A percentile compares a stretch with the other conserved stretches of the same genome.
Conservation (phyloP, 2,888 invertebrate genomes). For the Drosophila robusta region DNA sequence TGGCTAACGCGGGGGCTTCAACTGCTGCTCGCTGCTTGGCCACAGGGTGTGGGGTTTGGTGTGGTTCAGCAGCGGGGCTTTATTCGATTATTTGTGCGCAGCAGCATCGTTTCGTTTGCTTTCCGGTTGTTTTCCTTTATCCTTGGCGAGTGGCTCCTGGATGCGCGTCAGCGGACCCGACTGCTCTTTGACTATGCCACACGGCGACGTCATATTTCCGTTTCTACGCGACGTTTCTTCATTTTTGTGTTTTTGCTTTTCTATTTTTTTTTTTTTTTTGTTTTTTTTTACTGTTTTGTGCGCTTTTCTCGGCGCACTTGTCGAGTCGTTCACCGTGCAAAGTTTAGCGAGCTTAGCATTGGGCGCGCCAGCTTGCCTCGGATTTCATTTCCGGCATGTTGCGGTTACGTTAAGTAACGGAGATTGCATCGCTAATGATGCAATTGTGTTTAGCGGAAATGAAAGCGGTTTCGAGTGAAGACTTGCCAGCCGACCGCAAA, state of each 20-base stretch:
- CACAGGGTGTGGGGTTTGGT: slow-evolving; percentile 11
- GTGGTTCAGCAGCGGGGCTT: slow-evolving; percentile 38
- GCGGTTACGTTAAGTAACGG: slow-evolving; percentile 80
- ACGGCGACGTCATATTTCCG: slow-evolving; percentile 72
- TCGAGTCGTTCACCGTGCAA: slow-evolving; percentile 75
- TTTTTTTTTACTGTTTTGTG: slow-evolving; percentile 8
- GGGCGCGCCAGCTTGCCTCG: slow-evolving; percentile 71
- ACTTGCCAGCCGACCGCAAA: slow-evolving; percentile 54
- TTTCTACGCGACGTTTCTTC: slow-evolving; percentile 21
- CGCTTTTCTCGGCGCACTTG: slow-evolving; percentile 54
- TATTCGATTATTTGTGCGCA: slow-evolving; percentile 77
- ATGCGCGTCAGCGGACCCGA: slow-evolving; percentile 42
- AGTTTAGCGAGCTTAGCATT: slow-evolving; percentile 62
- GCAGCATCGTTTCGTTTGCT: slow-evolving; percentile 75
- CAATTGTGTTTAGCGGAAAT: slow-evolving; percentile 80
- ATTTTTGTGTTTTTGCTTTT: slow-evolving; percentile 9
- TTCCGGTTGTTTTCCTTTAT: slow-evolving; percentile 71
- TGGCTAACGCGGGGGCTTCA: slow-evolving; percentile 6
- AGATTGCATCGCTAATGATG: slow-evolving; percentile 81
- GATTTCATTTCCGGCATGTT: slow-evolving; percentile 82
- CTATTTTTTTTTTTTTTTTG: slow-evolving; percentile 4
- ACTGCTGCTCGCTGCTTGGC: slow-evolving; percentile 3
- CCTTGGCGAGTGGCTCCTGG: slow-evolving; percentile 31
- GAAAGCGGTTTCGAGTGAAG: slow-evolving; percentile 78
- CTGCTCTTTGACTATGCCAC: slow-evolving; percentile 62